Evolutionary conservation across 2,888 invertebrate species (phyloP).

Genomic region (Galerucella calmariensis): DNA sequence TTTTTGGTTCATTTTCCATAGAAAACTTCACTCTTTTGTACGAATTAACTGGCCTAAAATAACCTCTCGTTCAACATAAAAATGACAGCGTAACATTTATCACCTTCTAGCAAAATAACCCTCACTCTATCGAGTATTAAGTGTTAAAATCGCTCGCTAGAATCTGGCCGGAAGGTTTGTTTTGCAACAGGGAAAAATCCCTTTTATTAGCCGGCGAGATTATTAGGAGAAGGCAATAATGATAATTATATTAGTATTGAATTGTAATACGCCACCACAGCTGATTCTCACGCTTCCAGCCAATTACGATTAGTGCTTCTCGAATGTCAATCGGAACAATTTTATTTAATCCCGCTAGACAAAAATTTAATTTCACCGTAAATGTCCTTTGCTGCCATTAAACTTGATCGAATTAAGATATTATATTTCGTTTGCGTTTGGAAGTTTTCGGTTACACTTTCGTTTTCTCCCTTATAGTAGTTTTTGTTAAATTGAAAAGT

Average conservation of each 20-base stretch:
- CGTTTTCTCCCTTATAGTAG: neutral
- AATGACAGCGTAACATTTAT: neutral
- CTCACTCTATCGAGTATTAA: neutral
- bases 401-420: slow-evolving; percentile 4
- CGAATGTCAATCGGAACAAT: slow-evolving; percentile 41
- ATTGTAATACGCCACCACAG: slow-evolving; percentile 61
- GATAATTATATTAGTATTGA: slow-evolving; percentile 67
- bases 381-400: neutral
- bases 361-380: slow-evolving; percentile 25
- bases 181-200: slow-evolving; percentile 22
- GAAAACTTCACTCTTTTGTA: neutral
- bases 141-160: slow-evolving; percentile 20
- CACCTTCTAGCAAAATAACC: neutral
- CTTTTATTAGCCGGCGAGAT: slow-evolving; percentile 58
- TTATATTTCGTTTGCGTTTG: neutral
- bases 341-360: slow-evolving; percentile 11
- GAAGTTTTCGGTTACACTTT: neutral
- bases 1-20: neutral
- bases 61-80: neutral
- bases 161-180: slow-evolving; percentile 6
- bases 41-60: slow-evolving; percentile 1
- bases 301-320: slow-evolving; percentile 48
- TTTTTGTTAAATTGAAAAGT: neutral
- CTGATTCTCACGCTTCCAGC: slow-evolving; percentile 59
- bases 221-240: slow-evolving; percentile 64